phyloP scores from a whole-genome alignment of 2,797 vertebrate genomes.

The Hemibagrus guttatus region DNA sequence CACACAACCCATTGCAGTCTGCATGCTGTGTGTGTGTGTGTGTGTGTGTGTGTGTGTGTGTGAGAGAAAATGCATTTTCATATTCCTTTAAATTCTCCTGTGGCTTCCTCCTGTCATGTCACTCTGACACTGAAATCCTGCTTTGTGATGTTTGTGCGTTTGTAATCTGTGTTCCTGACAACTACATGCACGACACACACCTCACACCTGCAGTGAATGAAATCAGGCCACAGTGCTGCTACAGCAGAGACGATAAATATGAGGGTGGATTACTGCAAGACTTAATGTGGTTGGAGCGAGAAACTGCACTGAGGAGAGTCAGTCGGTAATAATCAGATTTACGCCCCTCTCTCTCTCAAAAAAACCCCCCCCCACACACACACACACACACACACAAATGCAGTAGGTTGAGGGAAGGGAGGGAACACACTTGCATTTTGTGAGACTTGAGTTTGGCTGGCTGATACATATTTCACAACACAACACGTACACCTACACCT shows the following conservation, averaged over 20 bases:
- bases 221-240: background rate
- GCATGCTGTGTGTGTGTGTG: background rate
- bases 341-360: background rate
- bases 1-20: background rate
- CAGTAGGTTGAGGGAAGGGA: background rate
- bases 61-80: background rate
- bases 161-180: slow-evolving; percentile 36
- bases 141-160: slow-evolving; percentile 9
- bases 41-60: background rate
- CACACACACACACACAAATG: background rate
- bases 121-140: slow-evolving; percentile 2
- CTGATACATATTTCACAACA: background rate
- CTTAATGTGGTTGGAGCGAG: slow-evolving; percentile 23
- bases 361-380: background rate
- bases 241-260: background rate
- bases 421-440: background rate
- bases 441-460: background rate
- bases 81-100: background rate
- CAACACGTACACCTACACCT: background rate
- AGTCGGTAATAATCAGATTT: slow-evolving; percentile 21
- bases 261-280: slow-evolving; percentile 27
- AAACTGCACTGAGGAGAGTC: slow-evolving; percentile 8
- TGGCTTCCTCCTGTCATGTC: slow-evolving; percentile 34
- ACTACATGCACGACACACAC: slow-evolving; percentile 5
- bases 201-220: slow-evolving; percentile 26